phyloP scores from a whole-genome alignment of 1,140 invertebrate genomes.

The Trichonephila clavipes region DNA sequence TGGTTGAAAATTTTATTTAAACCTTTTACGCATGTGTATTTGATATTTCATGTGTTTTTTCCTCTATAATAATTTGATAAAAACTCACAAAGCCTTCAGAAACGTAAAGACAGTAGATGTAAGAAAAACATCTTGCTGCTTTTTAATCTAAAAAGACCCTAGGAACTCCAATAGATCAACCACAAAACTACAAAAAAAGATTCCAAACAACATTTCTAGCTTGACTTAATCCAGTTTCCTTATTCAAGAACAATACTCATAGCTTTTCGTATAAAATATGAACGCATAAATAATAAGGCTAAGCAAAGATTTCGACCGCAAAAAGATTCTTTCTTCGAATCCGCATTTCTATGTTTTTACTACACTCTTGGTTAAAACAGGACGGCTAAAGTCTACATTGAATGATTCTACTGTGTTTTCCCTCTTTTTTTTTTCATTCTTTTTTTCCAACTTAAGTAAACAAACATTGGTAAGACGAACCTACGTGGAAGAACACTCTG shows the following conservation, averaged over 20 bases:
- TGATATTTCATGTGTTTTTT: no score
- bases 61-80: no score
- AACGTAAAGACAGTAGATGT: no score
- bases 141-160: no score
- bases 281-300: background rate
- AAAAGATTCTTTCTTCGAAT: background rate
- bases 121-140: no score
- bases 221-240: background rate
- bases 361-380: constrained; percentile 5
- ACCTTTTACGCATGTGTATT: no score
- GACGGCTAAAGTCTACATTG: background rate
- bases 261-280: constrained; percentile 13
- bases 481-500: background rate
- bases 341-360: background rate
- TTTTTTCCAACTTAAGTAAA: background rate
- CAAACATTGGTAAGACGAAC: constrained; percentile 26
- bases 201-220: background rate
- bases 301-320: background rate
- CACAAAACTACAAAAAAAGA: no score
- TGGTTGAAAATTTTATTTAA: no score
- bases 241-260: background rate
- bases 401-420: background rate
- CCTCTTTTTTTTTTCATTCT: no score
- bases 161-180: no score
- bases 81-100: no score